phyloP scores from a whole-genome alignment of 1,140 invertebrate genomes.

The Propsilocerus akamusi region DNA sequence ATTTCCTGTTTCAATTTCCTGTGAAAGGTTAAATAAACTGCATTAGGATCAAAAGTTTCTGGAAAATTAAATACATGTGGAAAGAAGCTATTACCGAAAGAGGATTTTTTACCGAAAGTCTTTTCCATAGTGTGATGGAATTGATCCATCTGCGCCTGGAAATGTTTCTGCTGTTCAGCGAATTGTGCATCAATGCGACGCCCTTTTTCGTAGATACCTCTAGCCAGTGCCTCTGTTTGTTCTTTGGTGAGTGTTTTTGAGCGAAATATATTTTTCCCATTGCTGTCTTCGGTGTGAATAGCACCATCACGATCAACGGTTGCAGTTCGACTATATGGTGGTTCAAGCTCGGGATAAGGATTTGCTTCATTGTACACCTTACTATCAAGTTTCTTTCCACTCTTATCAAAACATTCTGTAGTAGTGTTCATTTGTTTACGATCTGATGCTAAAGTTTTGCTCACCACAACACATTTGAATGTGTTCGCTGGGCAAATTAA shows the following conservation, averaged over 20 bases:
- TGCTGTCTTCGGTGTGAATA: not conserved
- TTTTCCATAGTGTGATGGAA: not conserved
- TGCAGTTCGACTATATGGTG: not conserved
- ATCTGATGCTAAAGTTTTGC: not conserved
- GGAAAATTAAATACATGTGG: no score
- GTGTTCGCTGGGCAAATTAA: not conserved
- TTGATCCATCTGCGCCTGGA: not conserved
- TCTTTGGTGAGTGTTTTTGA: not conserved
- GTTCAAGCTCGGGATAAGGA: not conserved
- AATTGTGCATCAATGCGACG: not conserved
- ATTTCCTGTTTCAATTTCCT: no score
- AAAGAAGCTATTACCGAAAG: not conserved
- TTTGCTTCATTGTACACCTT: not conserved
- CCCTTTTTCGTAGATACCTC: not conserved
- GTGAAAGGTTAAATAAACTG: no score
- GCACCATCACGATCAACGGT: not conserved
- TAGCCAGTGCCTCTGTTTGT: not conserved
- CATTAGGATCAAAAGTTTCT: no score
- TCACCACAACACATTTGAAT: not conserved
- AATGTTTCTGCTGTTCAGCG: not conserved
- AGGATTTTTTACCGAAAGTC: not conserved
- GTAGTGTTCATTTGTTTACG: not conserved
- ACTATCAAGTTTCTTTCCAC: not conserved
- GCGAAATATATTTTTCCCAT: not conserved
- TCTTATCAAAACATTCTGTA: not conserved